Base-by-base conservation (phyloP, 2,888 invertebrate genomes). In the Ennomos fuscantarius region DNA sequence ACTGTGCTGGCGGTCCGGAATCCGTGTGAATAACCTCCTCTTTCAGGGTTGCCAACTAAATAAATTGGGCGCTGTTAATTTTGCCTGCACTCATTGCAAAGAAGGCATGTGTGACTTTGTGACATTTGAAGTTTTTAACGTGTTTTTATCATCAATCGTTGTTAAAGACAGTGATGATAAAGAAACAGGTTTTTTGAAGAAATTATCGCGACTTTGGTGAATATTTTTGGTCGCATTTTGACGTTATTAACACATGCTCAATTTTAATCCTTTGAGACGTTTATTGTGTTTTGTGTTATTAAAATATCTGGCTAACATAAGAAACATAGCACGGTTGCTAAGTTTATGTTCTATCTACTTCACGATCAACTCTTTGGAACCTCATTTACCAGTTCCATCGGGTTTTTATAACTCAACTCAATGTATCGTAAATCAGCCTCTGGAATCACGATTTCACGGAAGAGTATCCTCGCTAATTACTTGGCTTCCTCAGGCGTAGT, bases 41-140 rank as follows among this genome's bases (percentile, higher is more conserved):
- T 68, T 64, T 61, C 64, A 63, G 63, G 65, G 60, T 62, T 76
- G 75, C 74, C 74, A 78, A 70, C 65, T 57, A 69, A 69, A 64
- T 73, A 69, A 75, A 74, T 72, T 68, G 63, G 60, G 65, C 69
- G 42, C 65, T 46, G 61, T 65, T 67, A 54, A 62, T 58, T 53
- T 55, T 51, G 47, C 43, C 47, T 33, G 31, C 34, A 31, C 46
- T 37, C 39, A 11, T 51, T 51, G 47, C 36, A 39, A 11, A 15
- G 32, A 24, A 24, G 43, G 51, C 57, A 33, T 33, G 45, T 42
- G 15, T 15, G 44, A 13, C 9, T 47, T 11, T 41, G 40, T 36
- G 45, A 41, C 45, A 8, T 40, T 39, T 44, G 11, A 35, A 24
- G 24, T 24, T 24, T 24, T 2, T 24, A 6, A 56, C 56, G 46